Evolutionary conservation across 2,888 invertebrate genomes (phyloP).

Genomic region (Mythimna loreyi): DNA sequence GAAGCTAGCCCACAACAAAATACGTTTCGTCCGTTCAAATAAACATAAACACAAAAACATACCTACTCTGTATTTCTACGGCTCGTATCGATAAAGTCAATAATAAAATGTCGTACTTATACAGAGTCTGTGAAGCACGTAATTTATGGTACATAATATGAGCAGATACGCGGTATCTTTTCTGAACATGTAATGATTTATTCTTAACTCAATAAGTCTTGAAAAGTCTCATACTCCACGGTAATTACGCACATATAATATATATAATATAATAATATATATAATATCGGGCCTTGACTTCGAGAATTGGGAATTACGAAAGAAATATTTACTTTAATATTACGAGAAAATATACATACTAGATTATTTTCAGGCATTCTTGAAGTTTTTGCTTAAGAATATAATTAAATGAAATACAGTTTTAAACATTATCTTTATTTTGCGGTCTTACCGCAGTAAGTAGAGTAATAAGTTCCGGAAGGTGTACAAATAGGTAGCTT

Average conservation of each 20-base stretch:
- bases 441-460: too few species aligned
- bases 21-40: background rate
- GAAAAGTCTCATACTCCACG: background rate
- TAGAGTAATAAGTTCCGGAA: too few species aligned
- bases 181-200: conserved; percentile 4
- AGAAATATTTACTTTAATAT: conserved; percentile 3
- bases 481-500: too few species aligned
- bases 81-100: background rate
- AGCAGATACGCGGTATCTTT: background rate
- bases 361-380: background rate
- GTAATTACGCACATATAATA: conserved; percentile 11
- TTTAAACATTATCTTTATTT: too few species aligned
- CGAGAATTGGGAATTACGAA: conserved; percentile 9
- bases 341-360: background rate
- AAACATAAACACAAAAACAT: background rate
- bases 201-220: conserved; percentile 11
- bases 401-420: background rate
- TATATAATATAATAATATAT: too few species aligned
- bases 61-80: background rate
- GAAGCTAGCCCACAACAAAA: background rate
- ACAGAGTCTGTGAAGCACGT: background rate
- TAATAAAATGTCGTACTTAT: background rate
- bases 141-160: conserved; percentile 9
- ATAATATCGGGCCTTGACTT: conserved; percentile 4
- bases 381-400: background rate